Evolutionary conservation across 2,888 invertebrate genomes (phyloP).

Genomic region (Leucozona laternaria): DNA sequence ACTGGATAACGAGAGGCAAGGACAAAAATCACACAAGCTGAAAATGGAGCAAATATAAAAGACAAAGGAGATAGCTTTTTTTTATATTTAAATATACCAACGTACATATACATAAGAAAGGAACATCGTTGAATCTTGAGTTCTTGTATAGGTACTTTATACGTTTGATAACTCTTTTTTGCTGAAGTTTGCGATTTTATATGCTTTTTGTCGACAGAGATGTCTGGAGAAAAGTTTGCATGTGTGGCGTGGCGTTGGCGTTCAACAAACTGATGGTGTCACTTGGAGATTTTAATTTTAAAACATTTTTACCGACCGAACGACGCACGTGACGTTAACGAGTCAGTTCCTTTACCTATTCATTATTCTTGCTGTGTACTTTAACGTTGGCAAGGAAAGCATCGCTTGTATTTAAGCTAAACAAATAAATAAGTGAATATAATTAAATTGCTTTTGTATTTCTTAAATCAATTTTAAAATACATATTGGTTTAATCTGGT

Average conservation of each 20-base stretch:
- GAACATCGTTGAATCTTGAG: conserved; percentile 4
- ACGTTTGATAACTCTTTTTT: conserved; percentile 36
- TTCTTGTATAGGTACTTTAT: conserved; percentile 3
- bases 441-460: too few species aligned
- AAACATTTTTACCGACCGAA: conserved; percentile 9
- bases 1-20: conserved; percentile 34
- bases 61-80: conserved; percentile 20
- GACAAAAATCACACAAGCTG: conserved; percentile 51
- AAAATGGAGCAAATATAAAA: conserved; percentile 55
- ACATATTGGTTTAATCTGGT: too few species aligned
- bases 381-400: too few species aligned
- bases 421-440: too few species aligned
- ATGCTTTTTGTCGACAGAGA: conserved; percentile 4
- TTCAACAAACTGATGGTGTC: conserved; percentile 4
- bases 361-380: too few species aligned
- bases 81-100: conserved; percentile 16
- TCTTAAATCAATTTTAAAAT: too few species aligned
- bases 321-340: conserved; percentile 1
- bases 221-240: conserved; percentile 11
- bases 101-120: neutral
- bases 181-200: conserved; percentile 34
- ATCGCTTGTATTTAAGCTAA: too few species aligned
- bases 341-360: neutral
- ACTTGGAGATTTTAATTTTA: conserved; percentile 24
- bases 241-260: neutral